Percentiles rank a stretch among this genome's conserved stretches.
Conservation (phyloP, 2,888 invertebrate species). For the Mythimna albipuncta region DNA sequence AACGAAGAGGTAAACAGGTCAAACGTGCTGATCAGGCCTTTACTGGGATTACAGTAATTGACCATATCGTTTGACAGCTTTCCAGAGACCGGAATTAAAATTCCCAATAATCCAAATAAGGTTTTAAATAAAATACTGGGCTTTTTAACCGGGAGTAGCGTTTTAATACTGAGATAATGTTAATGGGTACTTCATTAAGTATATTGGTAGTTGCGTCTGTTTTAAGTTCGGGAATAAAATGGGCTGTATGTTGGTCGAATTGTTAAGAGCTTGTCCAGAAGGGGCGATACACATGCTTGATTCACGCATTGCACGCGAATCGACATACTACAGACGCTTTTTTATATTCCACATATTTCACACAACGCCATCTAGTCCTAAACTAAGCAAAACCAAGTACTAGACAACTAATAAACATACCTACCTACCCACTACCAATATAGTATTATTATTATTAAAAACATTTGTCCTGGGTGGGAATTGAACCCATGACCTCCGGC, state of each 20-base stretch:
- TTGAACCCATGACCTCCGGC: no score
- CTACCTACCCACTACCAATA: no score
- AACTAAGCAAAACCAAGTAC: no score
- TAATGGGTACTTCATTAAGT: conserved; percentile 39
- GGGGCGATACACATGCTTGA: no score
- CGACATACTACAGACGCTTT: no score
- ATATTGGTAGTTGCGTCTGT: conserved; percentile 7
- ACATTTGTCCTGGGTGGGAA: no score
- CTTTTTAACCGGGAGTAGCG: conserved; percentile 17
- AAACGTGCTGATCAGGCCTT: conserved; percentile 53
- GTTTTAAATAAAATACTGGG: conserved; percentile 45
- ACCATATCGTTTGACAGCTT: conserved; percentile 64
- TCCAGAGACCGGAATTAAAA: conserved; percentile 46
- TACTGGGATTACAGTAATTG: conserved; percentile 66
- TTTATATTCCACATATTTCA: no score
- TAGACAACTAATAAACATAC: no score
- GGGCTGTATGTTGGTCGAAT: not conserved
- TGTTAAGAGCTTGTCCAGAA: not conserved
- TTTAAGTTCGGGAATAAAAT: conserved; percentile 15
- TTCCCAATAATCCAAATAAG: conserved; percentile 50
- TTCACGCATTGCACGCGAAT: no score
- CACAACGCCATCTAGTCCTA: no score
- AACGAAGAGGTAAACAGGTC: conserved; percentile 51
- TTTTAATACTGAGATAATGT: conserved; percentile 33
- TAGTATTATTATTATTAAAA: no score